Evolutionary conservation across 2,113 vertebrate genomes (phyloP).

Genomic region (Sylvilagus bachmani): DNA sequence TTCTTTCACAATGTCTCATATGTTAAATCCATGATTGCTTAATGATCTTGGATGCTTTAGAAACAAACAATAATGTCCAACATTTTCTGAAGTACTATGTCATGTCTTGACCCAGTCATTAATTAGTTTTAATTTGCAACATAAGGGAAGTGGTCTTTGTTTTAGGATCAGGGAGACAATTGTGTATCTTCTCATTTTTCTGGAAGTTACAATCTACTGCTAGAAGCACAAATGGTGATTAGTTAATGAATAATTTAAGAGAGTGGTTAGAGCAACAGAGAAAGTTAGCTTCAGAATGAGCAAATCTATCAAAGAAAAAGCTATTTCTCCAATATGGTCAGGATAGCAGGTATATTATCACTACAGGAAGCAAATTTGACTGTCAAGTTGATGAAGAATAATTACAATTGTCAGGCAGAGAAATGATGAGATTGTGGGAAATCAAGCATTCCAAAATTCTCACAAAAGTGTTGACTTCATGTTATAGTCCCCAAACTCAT

Average conservation of each 20-base stretch:
- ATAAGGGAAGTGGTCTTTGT: conserved; percentile 42
- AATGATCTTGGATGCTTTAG: conserved; percentile 8
- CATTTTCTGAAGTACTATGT: conserved; percentile 21
- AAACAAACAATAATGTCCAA: not conserved
- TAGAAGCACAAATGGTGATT: conserved; percentile 57
- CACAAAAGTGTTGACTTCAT: conserved; percentile 74
- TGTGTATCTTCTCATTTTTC: conserved; percentile 45
- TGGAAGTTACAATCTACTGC: conserved; percentile 54
- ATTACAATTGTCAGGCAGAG: conserved; percentile 73
- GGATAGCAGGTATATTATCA: conserved; percentile 77
- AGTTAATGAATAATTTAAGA: conserved; percentile 76
- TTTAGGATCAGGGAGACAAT: conserved; percentile 42
- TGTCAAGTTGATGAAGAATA: conserved; percentile 72
- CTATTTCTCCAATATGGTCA: conserved; percentile 45
- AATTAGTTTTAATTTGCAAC: conserved; percentile 49
- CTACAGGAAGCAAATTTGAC: conserved; percentile 77
- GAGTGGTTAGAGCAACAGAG: conserved; percentile 63
- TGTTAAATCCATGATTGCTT: conserved; percentile 9
- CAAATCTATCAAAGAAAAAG: conserved; percentile 68
- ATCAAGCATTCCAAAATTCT: conserved; percentile 73
- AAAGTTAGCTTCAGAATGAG: conserved; percentile 68
- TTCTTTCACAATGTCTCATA: not conserved
- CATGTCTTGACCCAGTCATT: not conserved
- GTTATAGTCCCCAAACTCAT: conserved; percentile 65
- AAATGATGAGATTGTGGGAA: conserved; percentile 69